Evolutionary conservation across 2,113 vertebrate species (phyloP), one percentile per base, ranked within the genome.

Genomic region (Barbus barbus): DNA sequence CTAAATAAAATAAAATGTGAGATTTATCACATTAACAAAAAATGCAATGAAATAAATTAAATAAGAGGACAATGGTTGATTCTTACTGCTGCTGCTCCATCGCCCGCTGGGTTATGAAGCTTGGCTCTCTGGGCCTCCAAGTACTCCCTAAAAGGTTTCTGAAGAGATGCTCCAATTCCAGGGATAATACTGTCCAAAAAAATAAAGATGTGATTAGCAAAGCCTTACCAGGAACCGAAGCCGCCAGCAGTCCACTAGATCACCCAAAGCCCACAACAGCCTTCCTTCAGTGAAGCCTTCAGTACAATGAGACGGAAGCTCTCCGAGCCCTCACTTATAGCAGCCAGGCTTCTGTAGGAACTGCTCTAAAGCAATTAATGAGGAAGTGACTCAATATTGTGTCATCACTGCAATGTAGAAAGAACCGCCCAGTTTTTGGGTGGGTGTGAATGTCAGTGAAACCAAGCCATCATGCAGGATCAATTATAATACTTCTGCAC

Each of bases 331-430:
- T 93, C 94, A 94, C 96, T 99, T 98, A 98, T 98, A 97, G 93
- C 93, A 89, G 94, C 89, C 88, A 93, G 91, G 94, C 95, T 97
- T 96, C 96, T 96, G 96, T 94, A 97, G 95, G 95, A 95, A 95
- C 94, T 95, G 94, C 96, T 97, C 96, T 97, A 95, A 97, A 95
- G 96, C 95, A 94, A 96, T 96, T 95, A 94, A 96, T 91, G 93
- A 97, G 97, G 97, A 99, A 98, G 96, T 99, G 98, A 98, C 95
- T 99, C 96, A 95, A 86, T 92, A 96, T 95, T 96, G 96, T 97
- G 96, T 99, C 97, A 99, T 96, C 96, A 94, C 90, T 89, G 89
- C 94, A 94, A 96, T 96, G 96, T 95, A 87, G 78, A 95, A 91
- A 94, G 95, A 92, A 89, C 89, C 91, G 93, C 93, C 90, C 90